These are phyloP conservation scores for Cisticola juncidis DNA, from an alignment of 2,113 vertebrate species.

Conservation along the genomic window DNA sequence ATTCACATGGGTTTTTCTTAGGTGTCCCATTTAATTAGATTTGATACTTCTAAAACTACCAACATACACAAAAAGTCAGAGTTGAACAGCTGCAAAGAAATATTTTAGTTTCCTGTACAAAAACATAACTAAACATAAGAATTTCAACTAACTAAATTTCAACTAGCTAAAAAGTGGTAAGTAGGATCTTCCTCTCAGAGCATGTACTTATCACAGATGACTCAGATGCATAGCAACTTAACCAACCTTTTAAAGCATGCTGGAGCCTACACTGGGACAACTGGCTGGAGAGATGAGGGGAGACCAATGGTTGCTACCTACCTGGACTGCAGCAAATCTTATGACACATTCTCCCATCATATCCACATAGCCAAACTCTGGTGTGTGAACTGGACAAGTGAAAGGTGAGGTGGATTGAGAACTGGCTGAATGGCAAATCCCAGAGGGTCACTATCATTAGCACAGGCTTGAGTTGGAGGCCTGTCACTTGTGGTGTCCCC, in stretches of 20 bases:
- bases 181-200: accelerated
- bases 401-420: not conserved
- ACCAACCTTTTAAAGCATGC: not conserved
- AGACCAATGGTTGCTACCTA: not conserved
- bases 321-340: not conserved
- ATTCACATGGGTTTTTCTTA: not conserved
- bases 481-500: not conserved
- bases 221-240: not conserved
- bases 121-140: not conserved
- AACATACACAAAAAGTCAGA: not conserved
- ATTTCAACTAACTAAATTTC: not conserved
- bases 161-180: not conserved
- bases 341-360: not conserved
- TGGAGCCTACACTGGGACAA: not conserved
- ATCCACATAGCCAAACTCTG: not conserved
- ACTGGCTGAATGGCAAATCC: not conserved
- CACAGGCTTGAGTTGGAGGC: not conserved
- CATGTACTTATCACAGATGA: not conserved
- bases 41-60: not conserved
- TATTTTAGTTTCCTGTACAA: not conserved
- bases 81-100: not conserved
- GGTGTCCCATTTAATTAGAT: not conserved
- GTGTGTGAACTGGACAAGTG: not conserved
- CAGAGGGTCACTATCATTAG: not conserved
- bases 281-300: not conserved